These are phyloP conservation scores for Nibea albiflora DNA, from an alignment of 2,113 vertebrate genomes.

Conservation along the genomic window DNA sequence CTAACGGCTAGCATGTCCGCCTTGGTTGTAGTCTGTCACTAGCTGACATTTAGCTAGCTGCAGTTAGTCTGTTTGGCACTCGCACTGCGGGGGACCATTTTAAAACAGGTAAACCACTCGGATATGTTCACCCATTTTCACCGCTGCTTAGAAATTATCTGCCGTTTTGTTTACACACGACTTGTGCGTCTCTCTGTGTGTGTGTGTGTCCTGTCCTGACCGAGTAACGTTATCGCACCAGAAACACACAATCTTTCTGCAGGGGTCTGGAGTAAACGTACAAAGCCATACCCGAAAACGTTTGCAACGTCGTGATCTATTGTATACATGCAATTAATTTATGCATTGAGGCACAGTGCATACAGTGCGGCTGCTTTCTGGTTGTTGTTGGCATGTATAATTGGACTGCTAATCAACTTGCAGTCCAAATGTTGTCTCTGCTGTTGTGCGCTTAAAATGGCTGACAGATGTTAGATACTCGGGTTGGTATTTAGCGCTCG, in stretches of 20 bases:
- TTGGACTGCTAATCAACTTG: slow-evolving; percentile 78
- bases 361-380: slow-evolving; percentile 45
- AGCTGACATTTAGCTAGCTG: slow-evolving; percentile 74
- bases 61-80: slow-evolving; percentile 56
- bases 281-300: slow-evolving; percentile 56
- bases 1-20: slow-evolving; percentile 81
- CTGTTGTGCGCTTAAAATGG: slow-evolving; percentile 86
- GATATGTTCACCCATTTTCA: slow-evolving; percentile 17
- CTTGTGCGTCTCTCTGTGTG: background rate
- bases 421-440: slow-evolving; percentile 71
- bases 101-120: slow-evolving; percentile 64
- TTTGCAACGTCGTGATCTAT: slow-evolving; percentile 40
- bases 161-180: slow-evolving; percentile 4
- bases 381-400: slow-evolving; percentile 68
- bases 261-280: slow-evolving; percentile 45
- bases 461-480: slow-evolving; percentile 84
- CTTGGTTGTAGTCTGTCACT: slow-evolving; percentile 73
- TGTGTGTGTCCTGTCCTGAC: slow-evolving; percentile 66
- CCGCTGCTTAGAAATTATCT: slow-evolving; percentile 6
- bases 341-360: slow-evolving; percentile 48
- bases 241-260: slow-evolving; percentile 59
- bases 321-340: slow-evolving; percentile 46
- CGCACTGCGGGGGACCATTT: slow-evolving; percentile 57
- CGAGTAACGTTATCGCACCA: slow-evolving; percentile 70
- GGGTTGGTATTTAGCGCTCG: slow-evolving; percentile 83